Conservation (phyloP, 2,888 invertebrate genomes). For the Syrphus vitripennis region DNA sequence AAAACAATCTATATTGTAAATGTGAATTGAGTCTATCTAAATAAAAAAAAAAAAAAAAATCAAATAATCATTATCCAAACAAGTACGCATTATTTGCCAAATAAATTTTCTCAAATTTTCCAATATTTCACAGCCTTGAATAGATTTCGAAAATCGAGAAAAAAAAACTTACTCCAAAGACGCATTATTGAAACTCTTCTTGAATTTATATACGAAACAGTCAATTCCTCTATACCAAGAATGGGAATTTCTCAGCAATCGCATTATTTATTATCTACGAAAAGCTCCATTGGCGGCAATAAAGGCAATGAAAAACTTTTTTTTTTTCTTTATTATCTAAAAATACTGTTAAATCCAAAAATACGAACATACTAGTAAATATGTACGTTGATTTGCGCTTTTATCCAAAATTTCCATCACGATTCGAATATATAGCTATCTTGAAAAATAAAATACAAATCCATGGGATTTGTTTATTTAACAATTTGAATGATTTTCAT, state of each 20-base stretch:
- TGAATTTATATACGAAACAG: neutral
- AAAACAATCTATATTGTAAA: neutral
- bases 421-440: neutral
- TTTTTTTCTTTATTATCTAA: constrained; percentile 20
- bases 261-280: constrained; percentile 32
- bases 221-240: neutral
- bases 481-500: constrained; percentile 9
- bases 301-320: neutral
- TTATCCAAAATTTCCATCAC: neutral
- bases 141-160: too few species aligned
- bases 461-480: constrained; percentile 4
- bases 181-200: neutral
- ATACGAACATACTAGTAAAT: too few species aligned
- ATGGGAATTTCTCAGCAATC: constrained; percentile 28
- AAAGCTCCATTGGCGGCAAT: neutral
- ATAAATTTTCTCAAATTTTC: constrained; percentile 24
- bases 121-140: constrained; percentile 36
- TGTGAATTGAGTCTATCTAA: neutral
- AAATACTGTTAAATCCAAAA: constrained; percentile 40
- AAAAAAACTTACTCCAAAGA: neutral
- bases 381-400: too few species aligned
- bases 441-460: constrained; percentile 30
- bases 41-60: constrained; percentile 13
- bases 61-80: constrained; percentile 28
- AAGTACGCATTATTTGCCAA: constrained; percentile 17